phyloP scores from a whole-genome alignment of 2,113 vertebrate species.

The Eurypyga helias region DNA sequence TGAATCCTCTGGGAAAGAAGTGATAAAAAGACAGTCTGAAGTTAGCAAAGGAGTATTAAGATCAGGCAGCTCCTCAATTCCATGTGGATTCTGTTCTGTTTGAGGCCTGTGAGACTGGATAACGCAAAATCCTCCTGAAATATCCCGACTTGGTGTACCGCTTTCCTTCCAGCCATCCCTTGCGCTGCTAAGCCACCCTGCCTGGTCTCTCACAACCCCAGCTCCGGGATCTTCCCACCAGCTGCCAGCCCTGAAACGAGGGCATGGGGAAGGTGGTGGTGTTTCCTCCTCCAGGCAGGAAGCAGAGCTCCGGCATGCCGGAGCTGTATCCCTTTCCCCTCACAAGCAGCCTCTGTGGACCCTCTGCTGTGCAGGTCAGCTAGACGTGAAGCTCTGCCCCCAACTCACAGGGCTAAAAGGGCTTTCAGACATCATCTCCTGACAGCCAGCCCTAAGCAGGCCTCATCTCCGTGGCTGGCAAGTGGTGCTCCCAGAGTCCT shows the following conservation, averaged over 20 bases:
- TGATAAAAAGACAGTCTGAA: background rate
- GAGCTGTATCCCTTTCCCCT: background rate
- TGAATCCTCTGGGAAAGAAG: background rate
- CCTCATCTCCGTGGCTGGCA: background rate
- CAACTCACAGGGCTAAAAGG: background rate
- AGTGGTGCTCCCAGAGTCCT: background rate
- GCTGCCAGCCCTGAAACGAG: too few species aligned
- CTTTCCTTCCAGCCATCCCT: background rate
- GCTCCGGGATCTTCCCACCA: background rate
- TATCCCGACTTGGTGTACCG: too few species aligned
- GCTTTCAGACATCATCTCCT: background rate
- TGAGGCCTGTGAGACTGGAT: background rate
- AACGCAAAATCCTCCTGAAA: background rate
- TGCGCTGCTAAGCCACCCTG: background rate
- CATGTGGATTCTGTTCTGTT: background rate
- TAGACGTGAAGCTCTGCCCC: background rate
- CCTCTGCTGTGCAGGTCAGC: background rate
- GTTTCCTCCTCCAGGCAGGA: background rate
- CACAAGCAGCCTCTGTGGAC: background rate
- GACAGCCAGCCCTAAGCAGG: background rate
- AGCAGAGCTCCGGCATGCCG: accelerated
- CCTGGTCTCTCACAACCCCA: background rate
- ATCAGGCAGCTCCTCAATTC: background rate
- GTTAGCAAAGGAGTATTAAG: background rate
- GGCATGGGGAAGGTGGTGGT: background rate